Evolutionary conservation across 2,797 vertebrate species (phyloP), one percentile per base, ranked within the genome.

Genomic region (Artibeus lituratus): DNA sequence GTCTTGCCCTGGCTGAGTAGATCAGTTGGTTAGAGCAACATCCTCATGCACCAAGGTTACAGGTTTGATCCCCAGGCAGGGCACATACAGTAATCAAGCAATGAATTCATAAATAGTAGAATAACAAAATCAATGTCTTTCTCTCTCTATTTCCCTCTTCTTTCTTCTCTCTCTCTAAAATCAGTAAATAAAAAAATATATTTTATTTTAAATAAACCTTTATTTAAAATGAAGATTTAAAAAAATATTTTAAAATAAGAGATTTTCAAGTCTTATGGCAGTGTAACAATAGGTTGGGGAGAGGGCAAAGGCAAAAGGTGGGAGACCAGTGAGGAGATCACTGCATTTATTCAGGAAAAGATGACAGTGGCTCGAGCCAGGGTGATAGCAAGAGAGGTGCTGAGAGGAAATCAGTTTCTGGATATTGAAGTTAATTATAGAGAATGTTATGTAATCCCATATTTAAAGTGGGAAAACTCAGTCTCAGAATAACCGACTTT

Each of bases 391-490:
- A 37, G 21, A 9, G 35, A 76, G 47, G 44, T 49, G n/a, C 7
- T 57, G n/a, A 67, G 37, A 87, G 78, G 35, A 12, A 18, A 12
- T 70, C 42, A 12, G 83, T 42, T 89, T 89, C 74, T 65, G 53
- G 49, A 73, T 81, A 42, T 57, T 57, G n/a, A 77, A 77, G 51
- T 82, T 51, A 77, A 94, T 74, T 59, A 47, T 91, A 32, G 21
- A 83, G 73, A 76, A 88, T 73, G 10, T 53, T 24, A 69, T 37
- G 74, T 49, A 83, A 65, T 42, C 22, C 15, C 26, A 53, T 92
- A 78, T 86, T 86, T 76, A 86, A 77, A 29, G 35, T 59, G 42
- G 88, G 49, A 93, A 95, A 88, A 55, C 47, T 72, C 80, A 72
- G 49, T 47, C 32, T 15, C 72, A 74, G 77, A 77, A 49, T 39